phyloP scores from a whole-genome alignment of 2,113 vertebrate species.

The Cygnus atratus region DNA sequence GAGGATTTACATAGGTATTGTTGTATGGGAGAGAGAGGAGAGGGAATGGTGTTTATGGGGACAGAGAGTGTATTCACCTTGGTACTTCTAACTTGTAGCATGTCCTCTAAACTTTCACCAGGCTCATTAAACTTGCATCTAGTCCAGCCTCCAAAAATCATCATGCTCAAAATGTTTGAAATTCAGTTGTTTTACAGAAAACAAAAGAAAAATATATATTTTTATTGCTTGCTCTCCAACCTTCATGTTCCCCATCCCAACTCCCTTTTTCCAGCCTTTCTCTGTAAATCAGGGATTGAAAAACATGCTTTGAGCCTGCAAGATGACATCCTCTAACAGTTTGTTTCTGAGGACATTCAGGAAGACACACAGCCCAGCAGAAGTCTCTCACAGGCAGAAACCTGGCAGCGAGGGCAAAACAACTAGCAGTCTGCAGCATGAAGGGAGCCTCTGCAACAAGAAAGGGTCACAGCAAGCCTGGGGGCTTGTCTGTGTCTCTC shows the following conservation, averaged over 20 bases:
- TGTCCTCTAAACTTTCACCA: neutral
- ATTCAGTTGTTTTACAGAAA: neutral
- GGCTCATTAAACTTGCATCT: neutral
- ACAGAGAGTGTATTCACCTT: neutral
- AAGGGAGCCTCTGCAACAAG: neutral
- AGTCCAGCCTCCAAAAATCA: neutral
- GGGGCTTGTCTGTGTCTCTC: neutral
- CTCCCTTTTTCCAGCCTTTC: neutral
- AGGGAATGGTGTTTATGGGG: neutral
- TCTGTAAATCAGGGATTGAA: neutral
- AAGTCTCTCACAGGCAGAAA: neutral
- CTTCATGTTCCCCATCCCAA: neutral
- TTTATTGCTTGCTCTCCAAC: neutral
- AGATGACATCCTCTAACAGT: neutral
- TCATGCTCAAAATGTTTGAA: neutral
- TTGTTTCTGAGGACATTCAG: neutral
- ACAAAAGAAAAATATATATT: neutral
- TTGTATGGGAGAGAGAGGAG: neutral
- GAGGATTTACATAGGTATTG: neutral
- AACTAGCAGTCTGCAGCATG: rapidly evolving
- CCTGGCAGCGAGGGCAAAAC: neutral
- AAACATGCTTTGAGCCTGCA: neutral
- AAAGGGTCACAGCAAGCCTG: neutral
- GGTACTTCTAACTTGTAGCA: neutral
- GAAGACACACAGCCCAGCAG: neutral